These are phyloP conservation scores for Sterrhoptilus dennistouni DNA, from an alignment of 2,113 vertebrate genomes.

Conservation along the genomic window DNA sequence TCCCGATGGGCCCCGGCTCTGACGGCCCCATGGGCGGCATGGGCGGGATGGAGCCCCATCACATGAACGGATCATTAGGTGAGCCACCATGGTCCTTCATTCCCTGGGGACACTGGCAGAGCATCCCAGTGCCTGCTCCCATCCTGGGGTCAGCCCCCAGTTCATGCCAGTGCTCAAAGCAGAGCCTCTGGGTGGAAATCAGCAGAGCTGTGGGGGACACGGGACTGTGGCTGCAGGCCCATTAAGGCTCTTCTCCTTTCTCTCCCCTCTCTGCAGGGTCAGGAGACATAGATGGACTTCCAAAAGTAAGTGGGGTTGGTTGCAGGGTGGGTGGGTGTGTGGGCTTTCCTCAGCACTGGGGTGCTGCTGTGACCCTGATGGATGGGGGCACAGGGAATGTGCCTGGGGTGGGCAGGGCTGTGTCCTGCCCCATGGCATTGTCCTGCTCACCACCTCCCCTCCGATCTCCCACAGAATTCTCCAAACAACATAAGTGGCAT, in stretches of 20 bases:
- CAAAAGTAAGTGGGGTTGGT: conserved; percentile 85
- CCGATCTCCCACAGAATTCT: conserved; percentile 84
- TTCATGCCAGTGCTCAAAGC: accelerated
- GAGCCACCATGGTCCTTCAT: neutral
- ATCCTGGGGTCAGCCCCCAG: neutral
- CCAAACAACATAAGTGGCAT: conserved; percentile 99
- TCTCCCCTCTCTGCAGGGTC: conserved; percentile 79
- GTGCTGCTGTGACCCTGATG: neutral
- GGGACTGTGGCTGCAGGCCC: accelerated
- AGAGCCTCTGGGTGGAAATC: neutral
- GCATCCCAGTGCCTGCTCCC: neutral
- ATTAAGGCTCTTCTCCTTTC: neutral
- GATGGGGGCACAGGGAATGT: neutral
- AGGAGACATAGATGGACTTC: conserved; percentile 97
- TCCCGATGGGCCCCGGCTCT: conserved; percentile 95
- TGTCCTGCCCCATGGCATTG: accelerated
- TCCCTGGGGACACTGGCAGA: neutral
- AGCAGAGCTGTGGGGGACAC: accelerated
- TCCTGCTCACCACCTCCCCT: neutral
- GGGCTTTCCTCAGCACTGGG: neutral
- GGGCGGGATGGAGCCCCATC: conserved; percentile 98
- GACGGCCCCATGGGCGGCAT: conserved; percentile 98
- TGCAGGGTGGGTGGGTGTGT: neutral
- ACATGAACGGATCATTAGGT: conserved; percentile 96
- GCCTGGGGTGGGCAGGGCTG: neutral